Conservation (phyloP, 2,888 invertebrate genomes). For the Leucoma salicis region DNA sequence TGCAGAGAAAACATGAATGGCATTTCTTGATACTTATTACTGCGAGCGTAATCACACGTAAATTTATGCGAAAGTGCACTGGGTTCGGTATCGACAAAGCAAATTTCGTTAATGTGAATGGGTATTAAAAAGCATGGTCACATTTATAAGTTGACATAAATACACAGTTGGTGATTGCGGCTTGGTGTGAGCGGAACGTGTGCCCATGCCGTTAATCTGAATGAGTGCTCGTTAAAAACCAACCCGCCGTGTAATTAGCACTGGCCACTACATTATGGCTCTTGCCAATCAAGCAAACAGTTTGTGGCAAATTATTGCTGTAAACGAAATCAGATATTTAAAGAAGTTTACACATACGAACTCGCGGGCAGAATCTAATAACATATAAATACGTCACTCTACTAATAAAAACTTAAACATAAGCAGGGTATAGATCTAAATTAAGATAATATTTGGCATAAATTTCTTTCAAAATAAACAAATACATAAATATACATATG, state of each 20-base stretch:
- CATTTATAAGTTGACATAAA: constrained; percentile 44
- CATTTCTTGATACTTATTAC: too few species aligned
- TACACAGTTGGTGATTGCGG: constrained; percentile 26
- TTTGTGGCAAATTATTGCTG: constrained; percentile 4
- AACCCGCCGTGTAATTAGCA: constrained; percentile 70
- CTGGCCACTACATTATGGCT: constrained; percentile 46
- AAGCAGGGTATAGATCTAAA: too few species aligned
- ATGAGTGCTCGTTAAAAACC: constrained; percentile 72
- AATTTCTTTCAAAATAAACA: too few species aligned
- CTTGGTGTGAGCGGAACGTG: constrained; percentile 23
- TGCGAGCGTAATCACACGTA: constrained; percentile 11
- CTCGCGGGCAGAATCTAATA: too few species aligned
- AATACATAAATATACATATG: too few species aligned
- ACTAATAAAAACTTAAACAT: too few species aligned
- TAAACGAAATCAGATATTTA: background rate
- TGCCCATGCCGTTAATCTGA: constrained; percentile 64
- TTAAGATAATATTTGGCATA: too few species aligned
- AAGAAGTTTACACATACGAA: too few species aligned
- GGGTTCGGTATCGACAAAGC: constrained; percentile 23
- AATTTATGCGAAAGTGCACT: constrained; percentile 27
- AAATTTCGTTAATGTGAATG: constrained; percentile 34
- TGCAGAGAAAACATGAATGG: too few species aligned
- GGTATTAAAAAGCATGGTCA: constrained; percentile 36
- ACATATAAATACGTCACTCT: too few species aligned
- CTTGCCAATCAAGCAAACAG: constrained; percentile 1